These are phyloP conservation scores for Montipora cactus DNA, from an alignment of 64 coral and sea anemone species.

Conservation along the genomic window DNA sequence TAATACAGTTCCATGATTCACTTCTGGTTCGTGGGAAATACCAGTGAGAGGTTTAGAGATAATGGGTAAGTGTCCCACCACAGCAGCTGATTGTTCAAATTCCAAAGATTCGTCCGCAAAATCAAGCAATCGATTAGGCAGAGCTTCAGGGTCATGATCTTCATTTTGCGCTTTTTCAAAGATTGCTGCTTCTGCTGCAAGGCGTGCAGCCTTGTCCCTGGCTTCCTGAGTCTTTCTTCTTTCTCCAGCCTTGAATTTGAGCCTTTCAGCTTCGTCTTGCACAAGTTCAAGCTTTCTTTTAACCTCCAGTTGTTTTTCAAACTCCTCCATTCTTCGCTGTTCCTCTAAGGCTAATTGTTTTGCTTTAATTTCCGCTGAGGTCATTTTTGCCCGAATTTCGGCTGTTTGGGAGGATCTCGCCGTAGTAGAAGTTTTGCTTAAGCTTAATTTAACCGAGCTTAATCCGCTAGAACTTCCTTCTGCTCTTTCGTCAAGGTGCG, in stretches of 20 bases:
- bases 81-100: not conserved
- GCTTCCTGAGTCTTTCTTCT: conserved; percentile 33
- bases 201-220: not conserved
- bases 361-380: conserved; percentile 17
- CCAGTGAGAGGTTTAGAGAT: not conserved
- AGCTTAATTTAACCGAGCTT: not conserved
- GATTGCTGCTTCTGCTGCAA: not conserved
- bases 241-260: not conserved
- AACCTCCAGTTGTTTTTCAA: not conserved
- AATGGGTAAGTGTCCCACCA: not conserved
- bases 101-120: not conserved
- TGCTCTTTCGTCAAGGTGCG: not conserved
- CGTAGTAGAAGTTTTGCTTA: not conserved
- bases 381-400: not conserved
- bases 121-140: not conserved
- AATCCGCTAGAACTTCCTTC: not conserved
- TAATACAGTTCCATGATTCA: not conserved
- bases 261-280: not conserved
- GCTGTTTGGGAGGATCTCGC: not conserved
- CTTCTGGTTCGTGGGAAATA: not conserved
- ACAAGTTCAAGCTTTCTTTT: not conserved
- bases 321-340: not conserved
- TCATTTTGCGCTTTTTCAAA: not conserved
- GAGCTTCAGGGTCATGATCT: not conserved
- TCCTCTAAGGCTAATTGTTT: conserved; percentile 16